Evolutionary conservation across 2,888 invertebrate species (phyloP), one percentile per base, ranked within the genome.

Genomic region (Halictus ligatus): DNA sequence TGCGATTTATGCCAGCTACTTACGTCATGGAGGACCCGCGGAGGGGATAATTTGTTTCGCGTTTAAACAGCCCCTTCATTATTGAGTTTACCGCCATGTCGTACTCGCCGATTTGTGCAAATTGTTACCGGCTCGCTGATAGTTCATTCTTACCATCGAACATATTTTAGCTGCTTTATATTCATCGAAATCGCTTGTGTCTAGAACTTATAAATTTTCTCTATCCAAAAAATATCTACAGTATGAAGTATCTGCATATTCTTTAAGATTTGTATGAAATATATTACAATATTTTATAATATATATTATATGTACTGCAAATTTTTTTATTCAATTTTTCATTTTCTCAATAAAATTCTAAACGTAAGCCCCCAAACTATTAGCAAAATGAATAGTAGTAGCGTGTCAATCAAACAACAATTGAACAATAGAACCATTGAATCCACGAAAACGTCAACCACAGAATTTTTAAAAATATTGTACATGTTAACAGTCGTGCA

Each of bases 81-180:
- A 87, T 85, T 87, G 76, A 54, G 82, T 84, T 83, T 72, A 78
- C 50, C 73, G 58, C 58, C 40, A 75, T 84, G 84, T 80, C 81
- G 80, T 75, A 80, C 50, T 43, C 40, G 8, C 40, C 69, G 69
- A 69, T 40, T 69, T 40, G 40, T 69, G 21, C 35, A 10, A 21
- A 69, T 69, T 69, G 64, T 64, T 64, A 35, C 29, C 8, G 29
- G 29, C 29, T 7, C 29, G 15, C 64, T 64, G 29, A 64, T 29
- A 64, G 15, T 6, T 5, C 29, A 64, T 64, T 29, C 64, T 35
- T 35, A 1, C 15, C 2, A 29, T 15, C 13, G 15, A 29, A 29
- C 29, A 64, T 15, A 64, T 64, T 29, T 64, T 1, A 6, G 29
- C 29, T 2, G 6, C 6, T 64, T 6, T 7, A 15, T 2, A 15